Evolutionary conservation across 2,888 invertebrate genomes (phyloP).

Genomic region (Halictus ligatus): DNA sequence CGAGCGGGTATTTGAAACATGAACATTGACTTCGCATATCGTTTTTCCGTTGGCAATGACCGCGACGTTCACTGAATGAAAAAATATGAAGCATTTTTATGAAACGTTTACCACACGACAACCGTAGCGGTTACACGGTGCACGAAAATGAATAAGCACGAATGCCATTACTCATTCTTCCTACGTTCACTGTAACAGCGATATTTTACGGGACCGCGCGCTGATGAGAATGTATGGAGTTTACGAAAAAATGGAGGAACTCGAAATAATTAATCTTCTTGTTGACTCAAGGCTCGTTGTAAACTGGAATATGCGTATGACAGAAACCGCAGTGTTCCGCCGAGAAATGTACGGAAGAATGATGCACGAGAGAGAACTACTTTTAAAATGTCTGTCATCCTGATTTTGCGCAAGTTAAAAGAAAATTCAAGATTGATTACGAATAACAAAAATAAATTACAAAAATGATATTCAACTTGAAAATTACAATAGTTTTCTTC

Average conservation of each 20-base stretch:
- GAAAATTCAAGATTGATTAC: background rate
- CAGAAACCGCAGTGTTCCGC: background rate
- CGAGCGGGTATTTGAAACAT: background rate
- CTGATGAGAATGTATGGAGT: slow-evolving; percentile 54
- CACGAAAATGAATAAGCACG: slow-evolving; percentile 59
- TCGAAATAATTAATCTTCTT: slow-evolving; percentile 54
- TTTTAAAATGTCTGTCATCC: background rate
- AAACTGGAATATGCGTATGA: background rate
- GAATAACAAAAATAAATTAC: background rate
- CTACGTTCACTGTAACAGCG: slow-evolving; percentile 38
- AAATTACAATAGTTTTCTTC: background rate
- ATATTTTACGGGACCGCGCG: slow-evolving; percentile 47
- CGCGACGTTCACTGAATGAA: slow-evolving; percentile 21
- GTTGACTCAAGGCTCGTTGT: slow-evolving; percentile 28
- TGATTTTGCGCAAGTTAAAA: background rate
- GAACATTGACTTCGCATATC: background rate
- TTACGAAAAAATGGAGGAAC: slow-evolving; percentile 23
- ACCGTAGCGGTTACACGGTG: slow-evolving; percentile 44
- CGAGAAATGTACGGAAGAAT: slow-evolving; percentile 1
- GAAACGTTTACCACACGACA: slow-evolving; percentile 51
- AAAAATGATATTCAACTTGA: background rate
- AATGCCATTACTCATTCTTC: slow-evolving; percentile 55
- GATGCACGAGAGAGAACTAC: background rate
- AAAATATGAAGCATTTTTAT: slow-evolving; percentile 48
- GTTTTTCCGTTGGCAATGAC: background rate